A percentile compares a stretch with the other conserved stretches of the same genome.
Conservation (phyloP, 2,113 vertebrate genomes). For the Cairina moschata region DNA sequence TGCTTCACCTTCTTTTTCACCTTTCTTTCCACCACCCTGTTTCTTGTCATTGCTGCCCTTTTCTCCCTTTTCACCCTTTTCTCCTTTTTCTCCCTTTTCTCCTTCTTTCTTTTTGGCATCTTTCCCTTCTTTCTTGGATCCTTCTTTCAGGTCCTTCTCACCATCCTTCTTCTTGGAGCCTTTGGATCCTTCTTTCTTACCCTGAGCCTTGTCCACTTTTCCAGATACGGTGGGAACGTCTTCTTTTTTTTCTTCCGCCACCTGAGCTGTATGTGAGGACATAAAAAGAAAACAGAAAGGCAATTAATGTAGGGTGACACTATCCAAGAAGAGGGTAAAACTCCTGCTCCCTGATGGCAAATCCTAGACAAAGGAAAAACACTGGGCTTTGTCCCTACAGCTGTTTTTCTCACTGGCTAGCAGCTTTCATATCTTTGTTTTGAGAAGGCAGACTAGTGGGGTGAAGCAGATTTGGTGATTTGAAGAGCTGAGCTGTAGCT, state of each 20-base stretch:
- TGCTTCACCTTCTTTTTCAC: background rate
- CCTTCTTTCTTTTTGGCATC: constrained; percentile 41
- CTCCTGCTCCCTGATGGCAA: background rate
- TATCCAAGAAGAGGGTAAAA: background rate
- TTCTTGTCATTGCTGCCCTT: background rate
- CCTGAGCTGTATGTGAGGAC: background rate
- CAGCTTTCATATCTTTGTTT: background rate
- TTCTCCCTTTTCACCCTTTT: background rate
- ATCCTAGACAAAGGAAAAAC: background rate
- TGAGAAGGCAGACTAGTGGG: background rate
- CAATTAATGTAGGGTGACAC: background rate
- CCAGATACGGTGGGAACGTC: constrained; percentile 52
- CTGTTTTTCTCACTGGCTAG: background rate
- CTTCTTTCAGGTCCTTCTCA: constrained; percentile 30
- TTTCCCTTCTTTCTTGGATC: constrained; percentile 15
- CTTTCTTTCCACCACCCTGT: constrained; percentile 11
- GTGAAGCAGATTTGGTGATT: background rate
- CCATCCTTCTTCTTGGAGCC: constrained; percentile 2
- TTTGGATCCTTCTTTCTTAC: constrained; percentile 34
- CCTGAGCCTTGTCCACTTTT: constrained; percentile 36
- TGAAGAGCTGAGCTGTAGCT: background rate
- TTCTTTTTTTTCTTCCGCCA: background rate
- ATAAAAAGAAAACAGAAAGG: background rate
- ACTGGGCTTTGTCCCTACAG: background rate
- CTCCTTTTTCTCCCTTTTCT: background rate